Evolutionary conservation across 2,113 vertebrate genomes (phyloP), one percentile per base, ranked within the genome.

Genomic region (Chaenogobius annularis): DNA sequence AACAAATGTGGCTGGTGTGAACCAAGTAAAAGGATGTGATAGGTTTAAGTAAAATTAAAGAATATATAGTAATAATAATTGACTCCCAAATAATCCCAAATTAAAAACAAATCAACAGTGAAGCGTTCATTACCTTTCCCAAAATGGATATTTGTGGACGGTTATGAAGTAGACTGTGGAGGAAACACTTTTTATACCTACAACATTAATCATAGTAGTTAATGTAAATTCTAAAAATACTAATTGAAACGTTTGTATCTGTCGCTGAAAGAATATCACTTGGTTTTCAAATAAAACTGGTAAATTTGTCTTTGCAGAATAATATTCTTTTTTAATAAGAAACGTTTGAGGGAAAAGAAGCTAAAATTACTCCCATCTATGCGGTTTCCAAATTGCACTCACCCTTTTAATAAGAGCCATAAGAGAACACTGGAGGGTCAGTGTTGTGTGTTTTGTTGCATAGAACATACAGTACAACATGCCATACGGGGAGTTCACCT

Each of bases 371-470:
- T 35, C 50, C 50, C 50, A 54, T 54, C n/a, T 54, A 54, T 54
- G 50, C 55, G 0, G 22, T 66, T 56, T 66, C 52, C 26, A 20
- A 15, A 77, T 64, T 7, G 44, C 31, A 40, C 19, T 8, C 13
- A 61, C 62, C 59, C 56, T 47, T 17, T 46, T 22, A 22, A 65
- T 14, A 3, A 0, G 17, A 35, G 31, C 66, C 66, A 43, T 46
- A 26, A 66, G 0, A 61, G 3, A 69, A 10, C 58, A 61, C 54
- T 43, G n/a, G 22, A 13, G 50, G 10, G 66, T 9, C 52, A 78
- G 14, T 40, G n/a, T 40, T 23, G 62, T 67, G 62, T 67, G 61
- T 62, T 72, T 69, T 55, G 58, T 84, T 88, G 85, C 84, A 89
- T 61, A 61, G 80, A 72, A 72, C 68, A 78, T 43, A 55, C 55